Base-by-base conservation (phyloP, 2,113 vertebrate genomes). In the Brachyistius frenatus region DNA sequence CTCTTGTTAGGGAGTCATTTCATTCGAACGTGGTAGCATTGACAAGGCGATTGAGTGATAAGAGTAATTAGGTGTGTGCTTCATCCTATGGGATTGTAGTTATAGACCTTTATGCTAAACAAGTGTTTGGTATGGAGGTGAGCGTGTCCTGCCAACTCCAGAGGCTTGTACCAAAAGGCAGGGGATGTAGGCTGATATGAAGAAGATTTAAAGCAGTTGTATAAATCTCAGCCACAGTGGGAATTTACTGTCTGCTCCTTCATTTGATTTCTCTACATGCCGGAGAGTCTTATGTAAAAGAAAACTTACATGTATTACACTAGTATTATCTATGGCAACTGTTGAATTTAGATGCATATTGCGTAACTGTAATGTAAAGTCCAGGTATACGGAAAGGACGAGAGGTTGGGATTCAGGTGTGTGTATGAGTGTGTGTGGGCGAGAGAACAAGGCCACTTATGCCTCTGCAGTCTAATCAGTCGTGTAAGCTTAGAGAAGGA, bases 21-120 rank as follows among this genome's bases (percentile, higher is more conserved):
- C 63, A 85, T 86, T 49, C 32, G 15, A 66, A 66, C 44, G 7
- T 44, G 47, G 66, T 72, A n/a, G 49, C 76, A 89, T 90, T 67
- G 91, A 89, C 84, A 73, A 52, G 60, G 15, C 15, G 55, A 90
- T 87, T 85, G 83, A 92, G 75, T 11, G 86, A 91, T 90, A 2
- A 23, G 68, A 72, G 76, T 67, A 81, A 92, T 92, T 83, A 91
- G 84, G 70, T 82, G 71, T 70, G 37, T 31, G 41, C 62, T 65
- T 71, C 33, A 80, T 86, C 87, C 84, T 84, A 31, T 41, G 84
- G 80, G 88, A 70, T 68, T 78, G 63, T 60, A 56, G 50, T 71
- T 83, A 86, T 76, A 79, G 77, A 70, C 66, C 64, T 81, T 0
- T 88, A 89, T 89, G 86, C 80, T 80, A 89, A 92, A 78, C 58